Conservation (phyloP, 2,113 vertebrate genomes). For the Struthidea cinerea region DNA sequence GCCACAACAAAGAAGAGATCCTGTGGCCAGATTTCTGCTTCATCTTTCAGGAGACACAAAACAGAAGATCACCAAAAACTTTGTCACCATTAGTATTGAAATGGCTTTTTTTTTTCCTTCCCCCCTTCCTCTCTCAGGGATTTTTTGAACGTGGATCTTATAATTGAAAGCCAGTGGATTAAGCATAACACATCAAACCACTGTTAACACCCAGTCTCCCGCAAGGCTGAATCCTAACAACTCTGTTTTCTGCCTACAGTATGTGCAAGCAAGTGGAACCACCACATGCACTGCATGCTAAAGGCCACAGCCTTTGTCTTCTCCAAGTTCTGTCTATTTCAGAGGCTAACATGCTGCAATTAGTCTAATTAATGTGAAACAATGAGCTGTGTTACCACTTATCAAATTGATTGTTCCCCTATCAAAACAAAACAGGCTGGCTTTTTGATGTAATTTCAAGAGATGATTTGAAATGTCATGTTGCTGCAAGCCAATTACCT, state of each 20-base stretch:
- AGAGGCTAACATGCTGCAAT: slow-evolving; percentile 87
- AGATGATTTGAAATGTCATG: slow-evolving; percentile 94
- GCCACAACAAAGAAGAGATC: not conserved
- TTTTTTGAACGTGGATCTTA: slow-evolving; percentile 18
- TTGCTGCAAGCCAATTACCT: slow-evolving; percentile 92
- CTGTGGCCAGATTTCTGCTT: not conserved
- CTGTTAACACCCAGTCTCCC: slow-evolving; percentile 67
- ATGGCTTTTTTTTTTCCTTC: not conserved
- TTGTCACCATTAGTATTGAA: not conserved
- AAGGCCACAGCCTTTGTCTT: slow-evolving; percentile 82
- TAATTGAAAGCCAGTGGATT: slow-evolving; percentile 57
- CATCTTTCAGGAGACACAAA: not conserved
- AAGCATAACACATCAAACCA: slow-evolving; percentile 58
- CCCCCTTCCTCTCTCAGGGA: not conserved
- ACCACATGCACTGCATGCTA: slow-evolving; percentile 68
- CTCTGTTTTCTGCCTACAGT: slow-evolving; percentile 67
- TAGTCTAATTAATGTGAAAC: slow-evolving; percentile 95
- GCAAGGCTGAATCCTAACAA: slow-evolving; percentile 68
- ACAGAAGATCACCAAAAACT: not conserved
- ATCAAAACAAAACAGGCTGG: slow-evolving; percentile 88
- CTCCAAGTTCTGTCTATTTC: slow-evolving; percentile 80
- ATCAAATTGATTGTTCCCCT: slow-evolving; percentile 94
- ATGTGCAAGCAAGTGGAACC: slow-evolving; percentile 74
- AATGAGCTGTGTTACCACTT: slow-evolving; percentile 91
- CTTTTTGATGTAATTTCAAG: slow-evolving; percentile 90